Conservation (phyloP, 2,888 invertebrate species). For the Drosophila anceps region DNA sequence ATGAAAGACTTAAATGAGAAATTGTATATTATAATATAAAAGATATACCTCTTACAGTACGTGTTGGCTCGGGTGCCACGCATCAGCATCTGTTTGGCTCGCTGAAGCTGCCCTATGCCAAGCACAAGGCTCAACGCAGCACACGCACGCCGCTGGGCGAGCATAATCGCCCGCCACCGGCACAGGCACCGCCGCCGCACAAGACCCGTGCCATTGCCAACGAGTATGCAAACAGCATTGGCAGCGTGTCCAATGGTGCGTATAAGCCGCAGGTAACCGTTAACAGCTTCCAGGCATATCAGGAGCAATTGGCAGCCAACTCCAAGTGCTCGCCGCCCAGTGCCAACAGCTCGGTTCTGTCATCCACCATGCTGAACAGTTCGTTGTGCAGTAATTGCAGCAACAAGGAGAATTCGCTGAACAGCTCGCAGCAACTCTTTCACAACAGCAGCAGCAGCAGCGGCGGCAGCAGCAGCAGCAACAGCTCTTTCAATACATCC, state of each 20-base stretch:
- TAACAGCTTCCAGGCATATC: slow-evolving; percentile 40
- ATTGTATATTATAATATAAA: no score
- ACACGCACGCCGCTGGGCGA: slow-evolving; percentile 67
- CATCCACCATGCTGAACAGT: slow-evolving; percentile 72
- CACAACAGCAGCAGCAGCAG: slow-evolving; percentile 53
- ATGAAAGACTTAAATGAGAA: background rate
- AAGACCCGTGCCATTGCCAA: slow-evolving; percentile 72
- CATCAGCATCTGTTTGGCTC: slow-evolving; percentile 71
- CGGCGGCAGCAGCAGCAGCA: slow-evolving; percentile 52
- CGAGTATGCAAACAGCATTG: slow-evolving; percentile 44
- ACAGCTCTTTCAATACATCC: slow-evolving; percentile 72
- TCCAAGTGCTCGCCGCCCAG: slow-evolving; percentile 51
- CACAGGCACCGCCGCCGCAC: slow-evolving; percentile 65
- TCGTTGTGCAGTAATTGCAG: slow-evolving; percentile 63
- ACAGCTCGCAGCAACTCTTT: slow-evolving; percentile 70
- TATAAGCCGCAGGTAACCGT: slow-evolving; percentile 54
- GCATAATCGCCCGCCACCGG: slow-evolving; percentile 59
- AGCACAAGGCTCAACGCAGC: slow-evolving; percentile 64
- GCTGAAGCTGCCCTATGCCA: slow-evolving; percentile 65
- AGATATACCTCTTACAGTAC: slow-evolving; percentile 62
- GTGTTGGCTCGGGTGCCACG: slow-evolving; percentile 37
- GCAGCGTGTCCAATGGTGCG: slow-evolving; percentile 9
- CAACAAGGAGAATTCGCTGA: slow-evolving; percentile 82
- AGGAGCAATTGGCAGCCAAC: slow-evolving; percentile 40
- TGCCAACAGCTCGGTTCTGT: slow-evolving; percentile 64